A percentile compares a stretch with the other conserved stretches of the same genome.
These are phyloP conservation scores for Neolamprologus toae DNA, from an alignment of 2,113 vertebrate genomes.

Conservation along the genomic window DNA sequence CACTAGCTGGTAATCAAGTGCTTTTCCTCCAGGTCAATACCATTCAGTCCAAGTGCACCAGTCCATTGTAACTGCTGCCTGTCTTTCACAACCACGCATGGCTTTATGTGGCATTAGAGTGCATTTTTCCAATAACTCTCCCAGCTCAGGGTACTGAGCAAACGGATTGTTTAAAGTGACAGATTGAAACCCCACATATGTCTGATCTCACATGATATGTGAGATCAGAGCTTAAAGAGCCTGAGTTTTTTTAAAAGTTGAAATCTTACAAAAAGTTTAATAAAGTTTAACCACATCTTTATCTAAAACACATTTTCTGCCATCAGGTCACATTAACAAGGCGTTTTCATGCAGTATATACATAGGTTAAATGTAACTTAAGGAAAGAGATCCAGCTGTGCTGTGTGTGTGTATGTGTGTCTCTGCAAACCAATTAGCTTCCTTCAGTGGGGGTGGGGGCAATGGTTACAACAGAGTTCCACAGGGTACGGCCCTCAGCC, in stretches of 20 bases:
- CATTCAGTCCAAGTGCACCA: neutral
- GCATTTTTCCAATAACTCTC: neutral
- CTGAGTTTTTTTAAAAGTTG: neutral
- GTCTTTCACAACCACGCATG: neutral
- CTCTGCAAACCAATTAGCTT: constrained; percentile 65
- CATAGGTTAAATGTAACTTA: constrained; percentile 46
- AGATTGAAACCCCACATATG: neutral
- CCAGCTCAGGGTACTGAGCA: neutral
- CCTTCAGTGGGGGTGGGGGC: neutral
- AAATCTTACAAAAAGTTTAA: neutral
- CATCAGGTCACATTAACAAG: neutral
- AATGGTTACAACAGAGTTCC: constrained; percentile 36
- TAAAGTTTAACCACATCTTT: neutral
- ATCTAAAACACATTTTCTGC: neutral
- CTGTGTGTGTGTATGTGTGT: neutral
- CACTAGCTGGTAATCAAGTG: neutral
- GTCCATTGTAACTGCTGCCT: neutral
- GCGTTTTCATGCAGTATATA: constrained; percentile 8
- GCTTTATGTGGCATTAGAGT: neutral
- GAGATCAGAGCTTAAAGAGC: neutral
- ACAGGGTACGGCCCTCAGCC: constrained; percentile 48
- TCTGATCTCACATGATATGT: neutral
- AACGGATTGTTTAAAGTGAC: neutral
- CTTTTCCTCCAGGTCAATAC: constrained; percentile 7
- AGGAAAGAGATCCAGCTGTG: constrained; percentile 42